phyloP scores from a whole-genome alignment of 2,113 vertebrate genomes.

The Aix galericulata region DNA sequence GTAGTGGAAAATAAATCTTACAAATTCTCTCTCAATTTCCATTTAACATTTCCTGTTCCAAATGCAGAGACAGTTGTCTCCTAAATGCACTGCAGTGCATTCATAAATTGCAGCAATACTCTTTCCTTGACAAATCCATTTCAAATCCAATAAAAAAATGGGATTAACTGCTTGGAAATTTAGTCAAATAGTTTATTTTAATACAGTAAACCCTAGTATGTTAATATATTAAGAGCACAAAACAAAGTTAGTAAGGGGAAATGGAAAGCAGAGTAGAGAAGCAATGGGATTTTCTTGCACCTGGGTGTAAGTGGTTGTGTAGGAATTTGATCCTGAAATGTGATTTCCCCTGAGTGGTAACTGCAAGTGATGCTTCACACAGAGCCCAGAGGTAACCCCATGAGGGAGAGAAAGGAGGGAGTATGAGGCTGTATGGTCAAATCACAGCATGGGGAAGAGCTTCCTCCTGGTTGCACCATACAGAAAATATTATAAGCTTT shows the following conservation, averaged over 20 bases:
- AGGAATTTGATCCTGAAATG: neutral
- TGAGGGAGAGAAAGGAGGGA: neutral
- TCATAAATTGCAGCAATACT: slow-evolving; percentile 29
- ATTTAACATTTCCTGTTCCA: slow-evolving; percentile 37
- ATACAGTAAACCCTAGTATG: neutral
- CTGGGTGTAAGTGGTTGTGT: neutral
- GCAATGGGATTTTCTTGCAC: neutral
- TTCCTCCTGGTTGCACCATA: neutral
- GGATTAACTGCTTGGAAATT: slow-evolving; percentile 34
- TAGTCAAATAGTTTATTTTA: neutral
- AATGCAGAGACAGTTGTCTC: slow-evolving; percentile 4
- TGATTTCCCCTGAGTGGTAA: neutral
- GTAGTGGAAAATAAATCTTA: slow-evolving; percentile 27
- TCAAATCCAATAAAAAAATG: slow-evolving; percentile 38
- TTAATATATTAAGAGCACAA: neutral
- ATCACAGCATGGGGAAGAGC: neutral
- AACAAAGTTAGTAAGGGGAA: neutral
- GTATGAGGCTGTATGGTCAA: fast-evolving
- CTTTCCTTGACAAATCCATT: slow-evolving; percentile 45
- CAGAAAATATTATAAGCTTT: neutral
- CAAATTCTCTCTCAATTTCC: slow-evolving; percentile 39
- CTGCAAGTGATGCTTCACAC: neutral
- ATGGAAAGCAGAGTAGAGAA: neutral
- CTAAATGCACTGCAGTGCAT: neutral
- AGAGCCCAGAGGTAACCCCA: fast-evolving